Percentiles rank a stretch among this genome's conserved stretches.
Evolutionary conservation across 2,888 invertebrate genomes (phyloP).

Genomic region (Helleia helle): DNA sequence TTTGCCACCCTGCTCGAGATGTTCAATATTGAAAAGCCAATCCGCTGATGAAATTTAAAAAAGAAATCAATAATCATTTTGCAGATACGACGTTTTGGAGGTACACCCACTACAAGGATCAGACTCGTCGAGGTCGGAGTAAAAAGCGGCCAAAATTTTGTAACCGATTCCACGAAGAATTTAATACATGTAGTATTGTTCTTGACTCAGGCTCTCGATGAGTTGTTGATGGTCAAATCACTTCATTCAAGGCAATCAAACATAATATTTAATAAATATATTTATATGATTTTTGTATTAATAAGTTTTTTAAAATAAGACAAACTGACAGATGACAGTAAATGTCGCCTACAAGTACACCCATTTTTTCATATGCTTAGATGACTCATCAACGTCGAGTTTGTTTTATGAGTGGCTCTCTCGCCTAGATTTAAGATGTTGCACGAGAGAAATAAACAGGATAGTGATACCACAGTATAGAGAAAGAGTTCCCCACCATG

Average conservation of each 20-base stretch:
- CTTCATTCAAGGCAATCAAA: slow-evolving; percentile 23
- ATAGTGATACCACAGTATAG: too few species aligned
- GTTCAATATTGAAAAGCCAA: slow-evolving; percentile 42
- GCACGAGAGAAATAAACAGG: too few species aligned
- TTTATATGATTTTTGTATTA: too few species aligned
- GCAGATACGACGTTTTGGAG: slow-evolving; percentile 41
- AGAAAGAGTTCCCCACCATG: too few species aligned
- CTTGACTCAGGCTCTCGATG: slow-evolving; percentile 20
- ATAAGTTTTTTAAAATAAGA: too few species aligned
- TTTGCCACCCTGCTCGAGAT: slow-evolving; percentile 57
- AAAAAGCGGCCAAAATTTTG: slow-evolving; percentile 51
- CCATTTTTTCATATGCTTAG: too few species aligned
- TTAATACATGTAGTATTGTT: slow-evolving; percentile 26
- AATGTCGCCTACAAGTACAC: too few species aligned
- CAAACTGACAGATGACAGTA: too few species aligned
- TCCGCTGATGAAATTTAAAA: slow-evolving; percentile 33
- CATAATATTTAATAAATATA: not conserved
- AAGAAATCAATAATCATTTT: slow-evolving; percentile 41
- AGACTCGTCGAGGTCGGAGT: slow-evolving; percentile 31
- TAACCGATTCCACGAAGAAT: slow-evolving; percentile 59
- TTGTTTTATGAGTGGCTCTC: too few species aligned
- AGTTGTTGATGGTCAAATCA: slow-evolving; percentile 23
- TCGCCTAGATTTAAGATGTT: too few species aligned
- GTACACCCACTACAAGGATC: slow-evolving; percentile 42
- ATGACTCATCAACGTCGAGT: too few species aligned